Base-by-base conservation (phyloP, 2,113 vertebrate species). In the Geococcyx californianus region DNA sequence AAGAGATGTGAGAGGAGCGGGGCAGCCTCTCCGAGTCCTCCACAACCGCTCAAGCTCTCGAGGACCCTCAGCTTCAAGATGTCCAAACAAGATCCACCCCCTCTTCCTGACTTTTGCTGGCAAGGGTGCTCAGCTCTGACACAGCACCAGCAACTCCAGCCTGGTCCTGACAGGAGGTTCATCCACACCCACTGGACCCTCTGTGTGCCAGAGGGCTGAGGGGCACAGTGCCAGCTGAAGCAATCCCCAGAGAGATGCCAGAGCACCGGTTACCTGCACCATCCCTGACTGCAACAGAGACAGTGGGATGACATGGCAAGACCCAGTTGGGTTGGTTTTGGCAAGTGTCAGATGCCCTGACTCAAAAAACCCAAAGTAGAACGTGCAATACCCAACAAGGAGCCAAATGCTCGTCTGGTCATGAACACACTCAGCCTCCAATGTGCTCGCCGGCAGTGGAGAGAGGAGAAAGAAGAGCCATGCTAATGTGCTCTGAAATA, bases 21-120 rank as follows among this genome's bases (percentile, higher is more conserved):
- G 34, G 54, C 0, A 1, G 31, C 52, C 6, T 23, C 45, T 36
- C 78, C 3, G 1, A 36, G 31, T 7, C 51, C 25, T 40, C 23
- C 62, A 2, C 38, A 11, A 6, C 0, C 3, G 69, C 80, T 52
- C 1, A 0, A 51, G 60, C 49, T 23, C 58, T 18, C 4, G 1
- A 42, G 18, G 21, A 59, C 60, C 38, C 69, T 34, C 5, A 1
- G 0, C 14, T 58, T 2, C 0, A 5, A 47, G 84, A 5, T 24
- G 38, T 49, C 51, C 62, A 23, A 8, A 31, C 1, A 2, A 4
- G 16, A 24, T 18, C 25, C 38, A 33, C 14, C 19, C 23, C 40
- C 24, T 75, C 34, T 42, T 33, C 36, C 1, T 1, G 12, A 7
- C 40, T 55, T 36, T 69, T 63, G 45, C 72, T 7, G 2, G 23